Conservation (phyloP, 2,888 invertebrate genomes). For the Ormyrus thymus region DNA sequence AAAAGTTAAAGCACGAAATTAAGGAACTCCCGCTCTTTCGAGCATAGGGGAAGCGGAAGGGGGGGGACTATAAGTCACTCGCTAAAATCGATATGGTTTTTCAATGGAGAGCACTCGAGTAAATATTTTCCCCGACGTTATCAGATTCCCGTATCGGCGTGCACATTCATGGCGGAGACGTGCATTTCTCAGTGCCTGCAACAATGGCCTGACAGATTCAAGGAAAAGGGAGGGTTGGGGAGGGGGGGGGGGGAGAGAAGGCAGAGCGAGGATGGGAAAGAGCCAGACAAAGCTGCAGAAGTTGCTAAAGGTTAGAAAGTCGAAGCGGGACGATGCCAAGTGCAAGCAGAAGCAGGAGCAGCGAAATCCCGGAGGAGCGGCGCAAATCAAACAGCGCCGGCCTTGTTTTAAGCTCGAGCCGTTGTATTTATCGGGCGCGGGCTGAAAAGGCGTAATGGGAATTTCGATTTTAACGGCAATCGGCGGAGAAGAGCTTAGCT, state of each 20-base stretch:
- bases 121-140: constrained; percentile 53
- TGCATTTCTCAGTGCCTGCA: constrained; percentile 43
- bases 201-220: constrained; percentile 45
- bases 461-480: background rate
- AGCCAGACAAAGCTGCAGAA: constrained; percentile 1
- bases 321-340: background rate
- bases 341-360: background rate
- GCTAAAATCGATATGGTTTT: constrained; percentile 43
- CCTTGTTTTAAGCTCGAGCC: no score
- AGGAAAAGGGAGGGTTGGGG: background rate
- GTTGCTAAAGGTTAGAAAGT: no score
- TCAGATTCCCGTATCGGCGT: constrained; percentile 42
- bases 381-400: no score
- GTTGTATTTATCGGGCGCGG: no score
- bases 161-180: constrained; percentile 3
- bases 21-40: constrained; percentile 19
- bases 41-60: constrained; percentile 4
- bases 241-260: background rate
- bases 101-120: constrained; percentile 46
- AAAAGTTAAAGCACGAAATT: constrained; percentile 20
- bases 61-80: constrained; percentile 6
- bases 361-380: no score
- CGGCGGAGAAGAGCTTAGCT: background rate
- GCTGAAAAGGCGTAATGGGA: no score
- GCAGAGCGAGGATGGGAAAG: background rate